Evolutionary conservation across 2,113 vertebrate genomes (phyloP), one percentile per base, ranked within the genome.

Genomic region (Ginglymostoma cirratum): DNA sequence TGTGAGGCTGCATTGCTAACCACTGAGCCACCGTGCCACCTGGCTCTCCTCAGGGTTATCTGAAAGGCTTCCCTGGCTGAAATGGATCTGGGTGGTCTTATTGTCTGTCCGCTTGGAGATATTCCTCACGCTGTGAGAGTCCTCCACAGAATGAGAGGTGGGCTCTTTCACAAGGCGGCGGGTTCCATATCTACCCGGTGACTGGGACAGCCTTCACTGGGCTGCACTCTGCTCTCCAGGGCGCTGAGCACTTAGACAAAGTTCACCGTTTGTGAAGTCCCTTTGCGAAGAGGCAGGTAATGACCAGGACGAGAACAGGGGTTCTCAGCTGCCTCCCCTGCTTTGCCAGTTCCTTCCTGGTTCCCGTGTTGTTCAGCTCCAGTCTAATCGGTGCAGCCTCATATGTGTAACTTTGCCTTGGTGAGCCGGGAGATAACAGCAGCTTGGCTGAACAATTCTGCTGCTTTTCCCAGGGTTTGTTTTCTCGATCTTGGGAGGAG

Each of bases 191-290:
- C 0, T 98, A 98, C 89, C 97, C 96, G 87, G 34, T 98, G 0
- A 97, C 98, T 0, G 98, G 97, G 0, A 98, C 98, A 2, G 96
- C 98, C 92, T 98, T 98, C 24, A 98, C 98, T 2, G 98, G 48
- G 98, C 0, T 98, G 98, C 97, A 98, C 98, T 0, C 96, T 98
- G 61, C 98, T 98, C 27, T 98, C 98, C 95, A 98, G 98, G 65
- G 97, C 98, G 15, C 96, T 98, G 89, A 97, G 97, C 0, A 97
- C 55, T 61, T 98, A 0, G 98, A 98, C 96, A 96, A 87, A 97
- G 97, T 97, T 98, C 2, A 98, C 98, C 0, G 98, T 98, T 95
- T 19, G 48, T 98, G 95, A 97, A 96, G 90, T 98, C 98, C 1
- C 97, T 98, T 96, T 98, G 98, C 97, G 97, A 97, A 66, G 98